Base-by-base conservation (phyloP, 2,113 vertebrate genomes). In the Sinocyclocheilus rhinocerous region DNA sequence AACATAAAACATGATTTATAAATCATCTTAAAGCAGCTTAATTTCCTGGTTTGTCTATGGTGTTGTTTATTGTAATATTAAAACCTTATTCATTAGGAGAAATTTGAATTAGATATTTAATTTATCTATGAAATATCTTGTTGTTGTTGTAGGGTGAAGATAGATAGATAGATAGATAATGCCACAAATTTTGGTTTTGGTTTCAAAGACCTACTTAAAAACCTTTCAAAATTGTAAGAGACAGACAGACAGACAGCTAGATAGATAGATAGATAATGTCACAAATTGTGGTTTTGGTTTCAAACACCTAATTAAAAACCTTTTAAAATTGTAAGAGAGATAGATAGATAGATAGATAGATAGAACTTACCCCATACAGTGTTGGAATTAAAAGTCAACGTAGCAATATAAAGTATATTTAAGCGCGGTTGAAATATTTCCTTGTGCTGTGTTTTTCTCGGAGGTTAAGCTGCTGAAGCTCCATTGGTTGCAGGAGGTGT, bases 401-500 rank as follows among this genome's bases (percentile, higher is more conserved):
- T 69, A 16, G 22, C 1, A 39, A 36, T 22, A 39, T 10, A 22
- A 57, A 55, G 15, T 24, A 22, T 42, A 22, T 22, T 22, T 72
- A 73, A n/a, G 20, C 20, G 3, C 18, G 16, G 6, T 39, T 70
- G 4, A 70, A 10, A 4, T 9, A 4, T 16, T 24, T 16, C 12
- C 72, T 24, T 75, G 20, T n/a, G 22, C 9, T 16, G 72, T 48
- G 39, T 45, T 75, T 45, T 0, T 0, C 72, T 75, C 48, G 76
- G 11, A 50, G 76, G 50, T 52, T 26, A 11, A 52, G 16, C 76
- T 52, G 9, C 48, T 29, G 26, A 2, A 13, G 24, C 65, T 33
- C 45, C 24, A 83, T 83, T 70, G 81, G 81, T n/a, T 55, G 81
- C 81, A 2, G 63, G 45, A 81, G 45, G 63, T 42, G 65, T 9